Percentiles rank a stretch among this genome's conserved stretches.
Conservation (phyloP, 30 jellyfish, hydroid and myxozoan genomes). For the Aurelia coerulea region DNA sequence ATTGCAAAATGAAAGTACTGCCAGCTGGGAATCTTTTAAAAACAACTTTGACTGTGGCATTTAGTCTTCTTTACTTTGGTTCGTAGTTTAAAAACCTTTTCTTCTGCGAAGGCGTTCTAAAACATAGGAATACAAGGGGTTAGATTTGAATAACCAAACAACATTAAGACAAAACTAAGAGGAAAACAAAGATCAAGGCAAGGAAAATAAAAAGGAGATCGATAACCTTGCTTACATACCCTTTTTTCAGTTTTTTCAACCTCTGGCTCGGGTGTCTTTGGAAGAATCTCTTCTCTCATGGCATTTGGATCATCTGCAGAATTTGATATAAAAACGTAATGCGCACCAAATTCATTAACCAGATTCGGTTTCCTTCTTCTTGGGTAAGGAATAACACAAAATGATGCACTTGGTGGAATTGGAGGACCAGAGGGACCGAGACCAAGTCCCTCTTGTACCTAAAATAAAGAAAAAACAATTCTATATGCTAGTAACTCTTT, state of each 20-base stretch:
- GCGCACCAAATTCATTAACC: constrained; percentile 66
- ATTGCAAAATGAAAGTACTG: no score
- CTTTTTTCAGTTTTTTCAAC: constrained; percentile 81
- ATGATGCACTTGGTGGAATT: constrained; percentile 89
- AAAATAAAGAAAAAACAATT: not conserved
- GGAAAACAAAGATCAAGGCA: no score
- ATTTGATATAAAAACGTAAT: constrained; percentile 71
- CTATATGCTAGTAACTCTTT: not conserved
- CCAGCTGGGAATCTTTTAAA: no score
- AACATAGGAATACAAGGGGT: no score
- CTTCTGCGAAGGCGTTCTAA: no score
- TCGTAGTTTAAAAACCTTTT: no score
- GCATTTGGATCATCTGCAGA: constrained; percentile 79
- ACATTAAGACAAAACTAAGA: no score
- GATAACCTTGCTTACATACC: not conserved
- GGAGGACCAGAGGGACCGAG: constrained; percentile 95
- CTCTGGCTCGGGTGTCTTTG: constrained; percentile 64
- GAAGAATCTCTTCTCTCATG: constrained; percentile 40
- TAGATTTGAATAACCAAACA: no score
- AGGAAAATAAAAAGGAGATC: no score
- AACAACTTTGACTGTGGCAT: no score
- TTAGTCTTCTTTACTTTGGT: no score
- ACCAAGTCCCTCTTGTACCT: constrained; percentile 97
- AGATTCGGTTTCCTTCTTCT: constrained; percentile 77
- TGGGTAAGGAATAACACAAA: constrained; percentile 88